A percentile compares a stretch with the other conserved stretches of the same genome.
These are phyloP conservation scores for Steromphala cineraria DNA, from an alignment of 2,888 invertebrate species.

Conservation along the genomic window DNA sequence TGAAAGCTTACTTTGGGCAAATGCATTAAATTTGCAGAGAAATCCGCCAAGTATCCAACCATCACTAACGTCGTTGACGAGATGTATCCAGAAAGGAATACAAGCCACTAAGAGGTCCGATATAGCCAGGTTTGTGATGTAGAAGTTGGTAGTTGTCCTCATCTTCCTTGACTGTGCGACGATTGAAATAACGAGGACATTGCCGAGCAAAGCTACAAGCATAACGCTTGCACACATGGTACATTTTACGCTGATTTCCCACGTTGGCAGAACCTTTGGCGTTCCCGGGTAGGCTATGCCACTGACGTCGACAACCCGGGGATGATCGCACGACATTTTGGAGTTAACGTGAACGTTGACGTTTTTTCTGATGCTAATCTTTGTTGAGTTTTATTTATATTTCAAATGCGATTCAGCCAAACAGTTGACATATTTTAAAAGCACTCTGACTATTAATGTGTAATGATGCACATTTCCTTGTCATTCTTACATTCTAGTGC, in stretches of 20 bases:
- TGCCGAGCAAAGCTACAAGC: constrained; percentile 58
- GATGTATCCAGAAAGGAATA: constrained; percentile 85
- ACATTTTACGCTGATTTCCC: constrained; percentile 59
- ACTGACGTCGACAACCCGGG: constrained; percentile 42
- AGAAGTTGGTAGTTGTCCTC: constrained; percentile 71
- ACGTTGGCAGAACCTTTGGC: constrained; percentile 39
- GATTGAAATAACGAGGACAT: constrained; percentile 59
- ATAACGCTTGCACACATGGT: constrained; percentile 44
- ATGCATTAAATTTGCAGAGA: constrained; percentile 87
- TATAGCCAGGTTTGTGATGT: constrained; percentile 69
- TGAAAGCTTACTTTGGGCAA: constrained; percentile 82
- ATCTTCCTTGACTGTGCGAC: constrained; percentile 59
- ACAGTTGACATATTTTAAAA: too few relatives aligned
- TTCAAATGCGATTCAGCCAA: background rate
- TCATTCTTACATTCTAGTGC: too few relatives aligned
- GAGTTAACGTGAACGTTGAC: too few relatives aligned
- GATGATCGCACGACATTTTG: background rate
- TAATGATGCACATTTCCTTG: too few relatives aligned
- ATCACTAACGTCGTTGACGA: constrained; percentile 86
- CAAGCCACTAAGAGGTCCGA: constrained; percentile 66
- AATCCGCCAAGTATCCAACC: constrained; percentile 84
- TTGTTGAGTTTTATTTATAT: background rate
- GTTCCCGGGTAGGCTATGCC: constrained; percentile 42
- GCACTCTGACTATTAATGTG: too few relatives aligned
- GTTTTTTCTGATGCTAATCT: background rate